Conservation (phyloP, 1,140 invertebrate species). For the Tenebrio molitor region DNA sequence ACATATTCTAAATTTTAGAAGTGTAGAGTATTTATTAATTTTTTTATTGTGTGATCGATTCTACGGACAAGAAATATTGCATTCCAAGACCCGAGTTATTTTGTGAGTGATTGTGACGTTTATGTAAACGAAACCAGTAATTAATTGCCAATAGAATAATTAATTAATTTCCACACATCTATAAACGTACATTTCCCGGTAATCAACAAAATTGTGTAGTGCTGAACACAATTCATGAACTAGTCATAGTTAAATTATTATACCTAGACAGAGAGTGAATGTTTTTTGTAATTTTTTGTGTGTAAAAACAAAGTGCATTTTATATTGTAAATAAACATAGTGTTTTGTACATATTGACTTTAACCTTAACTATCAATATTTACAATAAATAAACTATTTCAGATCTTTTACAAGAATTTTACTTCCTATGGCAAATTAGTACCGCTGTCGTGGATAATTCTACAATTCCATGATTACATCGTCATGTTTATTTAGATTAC, state of each 20-base stretch:
- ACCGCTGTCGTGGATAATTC: neutral
- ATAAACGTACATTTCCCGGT: constrained; percentile 39
- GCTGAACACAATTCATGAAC: constrained; percentile 58
- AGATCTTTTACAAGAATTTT: constrained; percentile 39
- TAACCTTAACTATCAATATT: constrained; percentile 63
- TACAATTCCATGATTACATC: neutral
- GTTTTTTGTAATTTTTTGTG: constrained; percentile 57
- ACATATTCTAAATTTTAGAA: constrained; percentile 57
- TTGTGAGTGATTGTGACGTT: constrained; percentile 55
- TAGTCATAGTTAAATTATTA: constrained; percentile 65
- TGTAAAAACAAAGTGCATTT: constrained; percentile 60
- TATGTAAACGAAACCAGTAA: constrained; percentile 29
- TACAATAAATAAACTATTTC: constrained; percentile 62
- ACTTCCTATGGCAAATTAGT: neutral
- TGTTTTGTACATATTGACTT: constrained; percentile 66
- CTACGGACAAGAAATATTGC: constrained; percentile 54
- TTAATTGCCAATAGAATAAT: neutral
- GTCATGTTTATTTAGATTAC: constrained; percentile 5
- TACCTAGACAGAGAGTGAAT: constrained; percentile 55
- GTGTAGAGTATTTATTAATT: constrained; percentile 56
- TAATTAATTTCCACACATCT: constrained; percentile 29
- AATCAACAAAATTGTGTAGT: constrained; percentile 34
- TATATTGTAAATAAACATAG: constrained; percentile 63
- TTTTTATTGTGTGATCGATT: constrained; percentile 49
- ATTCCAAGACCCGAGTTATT: constrained; percentile 51